Evolutionary conservation across 2,888 invertebrate species (phyloP).

Genomic region (Erebia aethiops): DNA sequence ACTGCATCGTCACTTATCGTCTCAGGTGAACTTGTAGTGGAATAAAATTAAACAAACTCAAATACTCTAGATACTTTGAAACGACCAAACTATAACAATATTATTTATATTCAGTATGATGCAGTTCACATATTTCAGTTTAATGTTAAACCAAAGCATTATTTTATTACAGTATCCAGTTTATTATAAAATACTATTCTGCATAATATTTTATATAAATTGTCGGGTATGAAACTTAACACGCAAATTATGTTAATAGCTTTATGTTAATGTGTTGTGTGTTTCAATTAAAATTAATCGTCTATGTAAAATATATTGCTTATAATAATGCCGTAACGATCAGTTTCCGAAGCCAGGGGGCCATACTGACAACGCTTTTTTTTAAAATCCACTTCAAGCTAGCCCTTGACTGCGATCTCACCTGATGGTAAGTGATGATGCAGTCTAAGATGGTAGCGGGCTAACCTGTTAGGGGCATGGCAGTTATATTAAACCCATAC

Average conservation of each 20-base stretch:
- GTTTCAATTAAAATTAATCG: conserved; percentile 20
- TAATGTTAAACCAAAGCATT: neutral
- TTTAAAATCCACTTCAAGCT: no score
- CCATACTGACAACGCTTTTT: no score
- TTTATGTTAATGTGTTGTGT: conserved; percentile 20
- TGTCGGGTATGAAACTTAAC: conserved; percentile 5
- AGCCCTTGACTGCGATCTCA: no score
- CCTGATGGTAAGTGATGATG: no score
- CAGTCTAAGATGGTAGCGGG: no score
- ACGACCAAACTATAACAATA: neutral
- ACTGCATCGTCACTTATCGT: no score
- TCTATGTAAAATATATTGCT: conserved; percentile 3
- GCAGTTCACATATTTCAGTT: neutral
- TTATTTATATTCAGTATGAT: neutral
- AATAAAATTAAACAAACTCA: no score
- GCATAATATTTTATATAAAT: conserved; percentile 8
- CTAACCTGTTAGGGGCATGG: no score
- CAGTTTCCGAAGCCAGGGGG: neutral
- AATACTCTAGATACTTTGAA: no score
- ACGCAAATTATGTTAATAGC: conserved; percentile 14
- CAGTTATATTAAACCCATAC: no score
- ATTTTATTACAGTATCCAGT: neutral
- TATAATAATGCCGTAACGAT: neutral
- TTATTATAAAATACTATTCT: conserved; percentile 4
- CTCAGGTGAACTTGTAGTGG: no score